These are phyloP conservation scores for Melinopterus prodromus DNA, from an alignment of 2,888 invertebrate genomes.

Conservation along the genomic window DNA sequence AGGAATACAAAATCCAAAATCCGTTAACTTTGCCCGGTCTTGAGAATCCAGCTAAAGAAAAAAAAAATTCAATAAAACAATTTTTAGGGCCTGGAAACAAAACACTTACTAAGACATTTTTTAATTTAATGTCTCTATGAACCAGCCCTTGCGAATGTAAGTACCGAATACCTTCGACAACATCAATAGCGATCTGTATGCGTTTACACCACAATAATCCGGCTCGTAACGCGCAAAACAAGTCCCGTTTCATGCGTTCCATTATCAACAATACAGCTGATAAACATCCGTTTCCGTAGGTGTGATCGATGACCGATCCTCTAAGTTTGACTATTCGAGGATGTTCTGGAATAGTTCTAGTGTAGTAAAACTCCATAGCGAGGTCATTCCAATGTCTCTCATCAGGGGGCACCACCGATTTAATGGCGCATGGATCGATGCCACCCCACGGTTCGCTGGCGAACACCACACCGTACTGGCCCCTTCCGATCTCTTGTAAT, in stretches of 20 bases:
- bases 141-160: constrained; percentile 88
- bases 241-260: constrained; percentile 76
- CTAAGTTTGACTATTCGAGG: constrained; percentile 77
- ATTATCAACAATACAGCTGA: constrained; percentile 85
- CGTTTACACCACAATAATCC: constrained; percentile 72
- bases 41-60: constrained; percentile 67
- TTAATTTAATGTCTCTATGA: constrained; percentile 89
- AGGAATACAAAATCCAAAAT: constrained; percentile 90
- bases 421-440: constrained; percentile 80
- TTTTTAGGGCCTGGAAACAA: too few relatives aligned
- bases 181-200: constrained; percentile 80
- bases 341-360: constrained; percentile 85
- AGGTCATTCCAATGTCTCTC: constrained; percentile 90
- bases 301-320: constrained; percentile 84
- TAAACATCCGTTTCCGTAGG: constrained; percentile 72
- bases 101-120: constrained; percentile 83
- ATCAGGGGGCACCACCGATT: constrained; percentile 88
- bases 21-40: constrained; percentile 82
- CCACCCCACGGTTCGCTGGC: constrained; percentile 80
- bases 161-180: constrained; percentile 87
- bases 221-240: constrained; percentile 78
- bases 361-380: constrained; percentile 92
- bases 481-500: constrained; percentile 76
- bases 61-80: too few relatives aligned
- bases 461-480: constrained; percentile 91